Evolutionary conservation across 1,140 invertebrate species (phyloP), one percentile per base, ranked within the genome.

Genomic region (Grapholita molesta): DNA sequence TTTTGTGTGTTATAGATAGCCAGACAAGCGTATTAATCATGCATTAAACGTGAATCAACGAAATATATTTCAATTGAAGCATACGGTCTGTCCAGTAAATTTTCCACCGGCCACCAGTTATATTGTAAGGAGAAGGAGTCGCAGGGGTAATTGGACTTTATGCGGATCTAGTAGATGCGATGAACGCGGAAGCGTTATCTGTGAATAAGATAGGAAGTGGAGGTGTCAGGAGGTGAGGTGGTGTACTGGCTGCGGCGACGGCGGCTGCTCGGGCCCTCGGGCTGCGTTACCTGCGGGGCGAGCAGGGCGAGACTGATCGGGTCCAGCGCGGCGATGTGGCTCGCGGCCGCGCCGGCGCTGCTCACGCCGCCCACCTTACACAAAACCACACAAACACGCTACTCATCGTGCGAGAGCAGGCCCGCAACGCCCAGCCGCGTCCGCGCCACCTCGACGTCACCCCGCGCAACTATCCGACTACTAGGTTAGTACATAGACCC

Each of bases 381-480:
- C 88, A 92, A 84, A 88, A 91, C 87, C 88, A 91, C 85, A 92
- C 87, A 90, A 89, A 92, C 82, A 89, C 88, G 84, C 86, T 91
- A 91, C 89, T 89, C 80, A 89, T 87, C 85, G 87, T 91, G 89
- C 86, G 83, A 83, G 79, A 79, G 71, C 76, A 70, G 71, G 70
- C 69, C 77, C 75, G 76, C 75, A 67, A 76, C 81, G 76, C 73
- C 67, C 52, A 74, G 74, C 71, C 68, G 68, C 68, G 67, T 70
- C 64, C 67, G 57, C 25, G 69, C 68, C 32, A 25, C 82, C 72
- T 78, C 79, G 76, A 82, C 72, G 72, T 83, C 80, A 70, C 80
- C 79, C 82, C 68, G 28, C 30, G 68, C 80, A 64, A 70, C 66
- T 69, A 21, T 64, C 69, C 69, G 38, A 75, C 75, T 77, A 73